Base-by-base conservation (phyloP, 2,888 invertebrate genomes). In the Melanophora roralis region DNA sequence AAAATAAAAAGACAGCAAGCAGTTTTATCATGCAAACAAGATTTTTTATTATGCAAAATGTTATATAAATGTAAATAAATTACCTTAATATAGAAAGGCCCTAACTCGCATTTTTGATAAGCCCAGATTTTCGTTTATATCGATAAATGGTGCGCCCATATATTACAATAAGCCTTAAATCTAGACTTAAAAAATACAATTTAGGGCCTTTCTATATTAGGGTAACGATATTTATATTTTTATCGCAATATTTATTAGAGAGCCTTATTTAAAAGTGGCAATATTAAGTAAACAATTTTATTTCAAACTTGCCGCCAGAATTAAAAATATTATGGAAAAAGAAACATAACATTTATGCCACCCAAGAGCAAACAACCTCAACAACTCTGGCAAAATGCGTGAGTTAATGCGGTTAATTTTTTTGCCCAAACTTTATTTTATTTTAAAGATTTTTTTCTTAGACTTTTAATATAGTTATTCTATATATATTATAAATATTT, bases 341-440 rank as follows among this genome's bases (percentile, higher is more conserved):
- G 4, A 27, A 51, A 27, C 27, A 3, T n/a, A 14, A 27, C 7
- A 8, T 53, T 34, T 53, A 16, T 27, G 19, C 38, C 69, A 49
- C 59, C 69, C 69, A 69, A 59, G 19, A 23, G 9, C 27, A 72
- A 62, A 43, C 43, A 62, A 62, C 19, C 62, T 64, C 45, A 45
- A 73, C n/a, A n/a, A 55, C 7, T 34, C 23, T 21, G 27, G 12
- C 14, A 47, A 73, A 74, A 21, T 74, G 74, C 74, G 74, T 74
- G 74, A 74, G 51, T 74, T 51, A 59, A 74, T 74, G 74, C 73
- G 65, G 65, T 59, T 74, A 43, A 47, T 43, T 43, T 9, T 2
- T 49, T 40, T 32, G 62, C 62, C 51, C 32, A 71, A 51, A 60
- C 21, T 60, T 59, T 19, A 19, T 40, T 49, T 14, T 32, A n/a